These are phyloP conservation scores for Phortica okadai DNA, from an alignment of 2,888 invertebrate genomes.

Conservation along the genomic window DNA sequence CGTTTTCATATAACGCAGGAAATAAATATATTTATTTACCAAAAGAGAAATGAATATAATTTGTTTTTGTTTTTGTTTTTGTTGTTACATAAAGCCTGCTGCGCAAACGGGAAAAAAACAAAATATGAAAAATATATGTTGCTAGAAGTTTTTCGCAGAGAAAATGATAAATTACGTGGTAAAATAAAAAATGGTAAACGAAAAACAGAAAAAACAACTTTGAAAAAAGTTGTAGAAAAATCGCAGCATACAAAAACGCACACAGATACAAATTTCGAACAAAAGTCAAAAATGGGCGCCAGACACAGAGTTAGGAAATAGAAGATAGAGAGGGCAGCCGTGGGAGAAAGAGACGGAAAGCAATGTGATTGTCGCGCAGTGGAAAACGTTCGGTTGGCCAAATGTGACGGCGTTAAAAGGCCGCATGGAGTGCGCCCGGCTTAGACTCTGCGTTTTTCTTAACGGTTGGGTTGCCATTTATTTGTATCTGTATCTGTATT, in stretches of 20 bases:
- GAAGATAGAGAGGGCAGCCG: neutral
- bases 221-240: slow-evolving; percentile 40
- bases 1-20: neutral
- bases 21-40: slow-evolving; percentile 11
- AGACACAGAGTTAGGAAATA: slow-evolving; percentile 55
- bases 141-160: slow-evolving; percentile 54
- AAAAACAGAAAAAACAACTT: slow-evolving; percentile 46
- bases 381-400: slow-evolving; percentile 51
- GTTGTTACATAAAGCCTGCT: neutral
- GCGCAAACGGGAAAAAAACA: neutral
- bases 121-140: slow-evolving; percentile 41
- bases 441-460: slow-evolving; percentile 25
- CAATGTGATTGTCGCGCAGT: slow-evolving; percentile 25
- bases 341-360: neutral
- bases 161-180: slow-evolving; percentile 74
- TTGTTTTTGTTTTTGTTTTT: slow-evolving; percentile 5
- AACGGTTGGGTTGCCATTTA: slow-evolving; percentile 37
- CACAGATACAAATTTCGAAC: slow-evolving; percentile 6
- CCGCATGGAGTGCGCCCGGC: slow-evolving; percentile 23
- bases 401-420: slow-evolving; percentile 13
- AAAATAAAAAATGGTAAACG: slow-evolving; percentile 71
- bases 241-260: slow-evolving; percentile 46
- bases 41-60: slow-evolving; percentile 40
- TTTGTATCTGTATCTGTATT: slow-evolving; percentile 39
- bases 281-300: slow-evolving; percentile 59